phyloP scores from a whole-genome alignment of 2,113 vertebrate genomes.

The Syrrhaptes paradoxus region DNA sequence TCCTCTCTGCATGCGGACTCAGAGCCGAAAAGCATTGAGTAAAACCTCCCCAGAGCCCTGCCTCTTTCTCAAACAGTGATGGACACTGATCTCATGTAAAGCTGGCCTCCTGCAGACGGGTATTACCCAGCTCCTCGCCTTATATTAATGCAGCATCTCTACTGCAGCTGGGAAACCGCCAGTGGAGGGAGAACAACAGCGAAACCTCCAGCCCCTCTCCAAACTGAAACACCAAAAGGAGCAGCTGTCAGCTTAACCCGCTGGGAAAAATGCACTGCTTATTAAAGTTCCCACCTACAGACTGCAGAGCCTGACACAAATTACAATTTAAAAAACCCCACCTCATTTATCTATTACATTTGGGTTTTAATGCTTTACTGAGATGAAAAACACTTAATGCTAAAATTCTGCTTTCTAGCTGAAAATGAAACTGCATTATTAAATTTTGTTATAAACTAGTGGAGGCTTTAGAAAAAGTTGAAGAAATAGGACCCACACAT shows the following conservation, averaged over 20 bases:
- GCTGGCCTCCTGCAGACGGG: not conserved
- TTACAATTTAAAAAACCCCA: too few relatives aligned
- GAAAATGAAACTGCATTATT: not conserved
- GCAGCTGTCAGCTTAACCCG: not conserved
- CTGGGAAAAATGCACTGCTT: not conserved
- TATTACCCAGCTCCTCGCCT: not conserved
- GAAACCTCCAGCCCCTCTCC: not conserved
- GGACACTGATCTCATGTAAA: not conserved
- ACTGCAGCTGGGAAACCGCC: not conserved
- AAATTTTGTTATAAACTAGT: not conserved
- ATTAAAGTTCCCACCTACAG: not conserved
- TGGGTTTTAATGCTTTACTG: not conserved
- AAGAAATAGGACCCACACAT: not conserved
- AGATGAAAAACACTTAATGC: not conserved
- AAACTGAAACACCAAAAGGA: not conserved
- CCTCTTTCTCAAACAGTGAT: not conserved
- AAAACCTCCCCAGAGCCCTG: not conserved
- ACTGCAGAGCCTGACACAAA: not conserved
- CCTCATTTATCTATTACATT: not conserved
- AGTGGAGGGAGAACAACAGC: accelerated
- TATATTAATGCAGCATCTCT: not conserved
- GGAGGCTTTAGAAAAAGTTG: not conserved
- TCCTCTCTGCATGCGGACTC: not conserved
- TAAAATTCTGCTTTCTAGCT: not conserved
- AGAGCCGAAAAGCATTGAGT: not conserved